These are phyloP conservation scores for Corythornis cristatus DNA, from an alignment of 2,113 vertebrate genomes.

Conservation along the genomic window DNA sequence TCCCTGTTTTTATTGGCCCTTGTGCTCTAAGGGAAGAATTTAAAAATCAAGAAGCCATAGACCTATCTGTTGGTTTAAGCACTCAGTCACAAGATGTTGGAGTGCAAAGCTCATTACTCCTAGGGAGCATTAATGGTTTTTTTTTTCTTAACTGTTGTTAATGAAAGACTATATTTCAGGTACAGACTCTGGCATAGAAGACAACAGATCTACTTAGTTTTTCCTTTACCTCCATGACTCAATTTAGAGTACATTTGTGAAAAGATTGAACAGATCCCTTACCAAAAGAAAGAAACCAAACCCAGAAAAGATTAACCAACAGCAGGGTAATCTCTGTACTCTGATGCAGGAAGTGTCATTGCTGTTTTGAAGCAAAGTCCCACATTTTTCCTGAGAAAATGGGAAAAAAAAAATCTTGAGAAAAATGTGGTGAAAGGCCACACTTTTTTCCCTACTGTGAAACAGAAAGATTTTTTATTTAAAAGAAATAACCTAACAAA, in stretches of 20 bases:
- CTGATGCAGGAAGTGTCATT: neutral
- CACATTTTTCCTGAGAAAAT: neutral
- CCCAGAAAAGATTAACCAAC: neutral
- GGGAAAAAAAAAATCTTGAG: no score
- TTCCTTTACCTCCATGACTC: neutral
- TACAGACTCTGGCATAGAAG: neutral
- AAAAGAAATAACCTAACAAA: no score
- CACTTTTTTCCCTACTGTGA: neutral
- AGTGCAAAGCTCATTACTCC: neutral
- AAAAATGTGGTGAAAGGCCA: neutral
- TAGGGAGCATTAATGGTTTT: neutral
- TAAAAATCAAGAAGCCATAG: neutral
- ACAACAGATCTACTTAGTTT: neutral
- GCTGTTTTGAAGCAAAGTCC: neutral
- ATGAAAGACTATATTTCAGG: neutral
- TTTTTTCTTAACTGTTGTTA: neutral
- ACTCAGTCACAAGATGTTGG: neutral
- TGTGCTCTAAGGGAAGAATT: neutral
- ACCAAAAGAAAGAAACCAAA: neutral
- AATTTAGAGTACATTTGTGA: neutral
- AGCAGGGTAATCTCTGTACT: neutral
- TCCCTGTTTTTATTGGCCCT: neutral
- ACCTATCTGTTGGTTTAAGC: neutral
- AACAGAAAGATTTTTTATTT: neutral
- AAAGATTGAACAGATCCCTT: neutral